These are phyloP conservation scores for Lipotes vexillifer DNA, from an alignment of 2,113 vertebrate species.

Conservation along the genomic window DNA sequence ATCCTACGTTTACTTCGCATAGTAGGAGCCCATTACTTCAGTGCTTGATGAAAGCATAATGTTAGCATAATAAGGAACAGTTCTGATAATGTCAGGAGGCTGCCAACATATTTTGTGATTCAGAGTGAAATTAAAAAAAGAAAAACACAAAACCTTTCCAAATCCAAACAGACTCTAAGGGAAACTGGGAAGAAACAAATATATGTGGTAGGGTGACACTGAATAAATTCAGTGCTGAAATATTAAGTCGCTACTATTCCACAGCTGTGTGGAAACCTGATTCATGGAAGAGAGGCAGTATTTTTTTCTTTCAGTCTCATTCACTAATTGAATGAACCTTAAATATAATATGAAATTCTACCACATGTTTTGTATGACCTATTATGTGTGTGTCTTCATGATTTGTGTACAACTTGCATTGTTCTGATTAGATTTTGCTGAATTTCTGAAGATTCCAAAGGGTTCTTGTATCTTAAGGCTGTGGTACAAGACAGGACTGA, in stretches of 20 bases:
- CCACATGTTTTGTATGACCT: background rate
- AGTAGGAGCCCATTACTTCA: background rate
- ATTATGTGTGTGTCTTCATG: background rate
- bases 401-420: background rate
- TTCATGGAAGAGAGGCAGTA: background rate
- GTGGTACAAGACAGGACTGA: background rate
- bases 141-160: background rate
- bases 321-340: background rate
- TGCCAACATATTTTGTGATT: slow-evolving; percentile 3
- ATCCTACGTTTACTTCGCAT: background rate
- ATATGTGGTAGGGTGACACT: background rate
- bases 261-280: background rate
- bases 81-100: background rate
- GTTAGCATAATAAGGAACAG: background rate
- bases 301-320: background rate
- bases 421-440: background rate
- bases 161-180: background rate
- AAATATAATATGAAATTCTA: background rate
- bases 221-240: slow-evolving; percentile 35
- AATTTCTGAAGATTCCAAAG: background rate
- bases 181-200: background rate
- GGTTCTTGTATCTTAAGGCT: background rate
- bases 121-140: background rate
- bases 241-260: background rate
- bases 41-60: background rate